These are phyloP conservation scores for Callithrix jacchus DNA, from an alignment of 2,113 vertebrate genomes.

Conservation along the genomic window DNA sequence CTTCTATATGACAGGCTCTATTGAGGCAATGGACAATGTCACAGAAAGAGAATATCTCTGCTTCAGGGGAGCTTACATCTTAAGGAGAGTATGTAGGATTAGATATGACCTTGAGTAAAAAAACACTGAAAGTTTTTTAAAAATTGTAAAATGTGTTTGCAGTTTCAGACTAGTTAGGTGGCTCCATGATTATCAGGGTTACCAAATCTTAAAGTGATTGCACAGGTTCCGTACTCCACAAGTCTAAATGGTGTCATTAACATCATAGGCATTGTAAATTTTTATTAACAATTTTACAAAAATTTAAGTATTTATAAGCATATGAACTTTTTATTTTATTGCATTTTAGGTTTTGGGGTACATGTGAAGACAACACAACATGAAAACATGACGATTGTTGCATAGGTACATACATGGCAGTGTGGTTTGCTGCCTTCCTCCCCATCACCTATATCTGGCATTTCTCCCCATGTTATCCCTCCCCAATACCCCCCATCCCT, in stretches of 20 bases:
- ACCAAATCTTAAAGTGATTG: background rate
- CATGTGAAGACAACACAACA: too few relatives aligned
- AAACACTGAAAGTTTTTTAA: background rate
- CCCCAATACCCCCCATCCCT: too few relatives aligned
- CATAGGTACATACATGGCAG: too few relatives aligned
- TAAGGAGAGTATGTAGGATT: background rate
- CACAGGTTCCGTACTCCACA: background rate
- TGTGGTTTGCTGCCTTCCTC: too few relatives aligned
- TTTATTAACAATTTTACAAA: background rate
- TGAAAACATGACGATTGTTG: too few relatives aligned
- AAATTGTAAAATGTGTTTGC: background rate
- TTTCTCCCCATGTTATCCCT: too few relatives aligned
- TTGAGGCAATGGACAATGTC: background rate
- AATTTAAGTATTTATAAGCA: background rate
- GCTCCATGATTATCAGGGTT: background rate
- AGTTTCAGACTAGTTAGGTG: background rate
- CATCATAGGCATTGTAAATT: background rate
- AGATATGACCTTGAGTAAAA: background rate
- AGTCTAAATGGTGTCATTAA: background rate
- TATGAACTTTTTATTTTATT: background rate
- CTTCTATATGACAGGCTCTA: background rate
- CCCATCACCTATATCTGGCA: too few relatives aligned
- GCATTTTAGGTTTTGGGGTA: too few relatives aligned
- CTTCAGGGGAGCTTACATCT: background rate
- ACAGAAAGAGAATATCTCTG: background rate